Conservation (phyloP, 2,113 vertebrate species). For the Colaptes auratus region DNA sequence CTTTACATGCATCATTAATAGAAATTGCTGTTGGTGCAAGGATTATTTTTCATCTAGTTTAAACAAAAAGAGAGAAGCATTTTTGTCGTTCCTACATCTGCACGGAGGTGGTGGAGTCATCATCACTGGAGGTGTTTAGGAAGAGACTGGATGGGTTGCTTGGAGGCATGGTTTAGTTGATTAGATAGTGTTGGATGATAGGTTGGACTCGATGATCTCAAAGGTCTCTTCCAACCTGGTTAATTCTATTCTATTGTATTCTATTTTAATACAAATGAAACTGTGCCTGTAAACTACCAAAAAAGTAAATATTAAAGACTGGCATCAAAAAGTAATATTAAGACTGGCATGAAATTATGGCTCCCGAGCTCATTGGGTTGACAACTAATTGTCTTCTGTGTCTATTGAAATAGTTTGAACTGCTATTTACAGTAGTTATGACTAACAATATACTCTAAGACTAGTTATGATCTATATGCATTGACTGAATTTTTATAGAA, state of each 20-base stretch:
- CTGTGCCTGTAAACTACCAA: neutral
- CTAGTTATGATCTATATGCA: neutral
- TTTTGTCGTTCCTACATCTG: slow-evolving; percentile 46
- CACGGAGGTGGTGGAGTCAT: neutral
- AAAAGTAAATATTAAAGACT: neutral
- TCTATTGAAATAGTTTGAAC: neutral
- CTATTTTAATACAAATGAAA: slow-evolving; percentile 39
- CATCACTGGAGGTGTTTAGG: too few relatives aligned
- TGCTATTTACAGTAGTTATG: neutral
- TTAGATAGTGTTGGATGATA: too few relatives aligned
- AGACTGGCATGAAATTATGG: neutral
- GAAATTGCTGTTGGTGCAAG: slow-evolving; percentile 31
- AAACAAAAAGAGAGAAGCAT: slow-evolving; percentile 31
- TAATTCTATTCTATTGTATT: too few relatives aligned
- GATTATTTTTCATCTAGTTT: slow-evolving; percentile 43
- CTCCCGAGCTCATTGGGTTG: neutral
- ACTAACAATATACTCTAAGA: neutral
- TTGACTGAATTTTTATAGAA: neutral
- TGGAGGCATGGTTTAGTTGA: too few relatives aligned
- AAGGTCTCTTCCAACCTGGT: too few relatives aligned
- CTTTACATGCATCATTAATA: slow-evolving; percentile 58
- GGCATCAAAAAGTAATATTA: neutral
- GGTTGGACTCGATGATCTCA: too few relatives aligned
- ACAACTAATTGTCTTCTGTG: neutral
- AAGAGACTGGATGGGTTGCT: too few relatives aligned